Evolutionary conservation across 2,113 vertebrate species (phyloP).

Genomic region (Melozone crissalis): DNA sequence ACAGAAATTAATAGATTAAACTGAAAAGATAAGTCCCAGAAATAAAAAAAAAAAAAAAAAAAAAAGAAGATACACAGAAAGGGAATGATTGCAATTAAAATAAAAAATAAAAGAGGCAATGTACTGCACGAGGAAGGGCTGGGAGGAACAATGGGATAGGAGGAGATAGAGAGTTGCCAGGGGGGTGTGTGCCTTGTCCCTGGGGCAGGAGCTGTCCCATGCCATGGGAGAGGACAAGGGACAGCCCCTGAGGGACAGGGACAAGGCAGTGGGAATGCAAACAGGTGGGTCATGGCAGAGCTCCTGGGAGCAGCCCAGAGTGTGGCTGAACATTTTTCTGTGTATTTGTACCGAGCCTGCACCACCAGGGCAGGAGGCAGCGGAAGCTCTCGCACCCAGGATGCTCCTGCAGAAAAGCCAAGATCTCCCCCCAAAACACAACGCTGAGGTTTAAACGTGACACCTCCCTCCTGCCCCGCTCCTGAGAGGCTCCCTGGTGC

Average conservation of each 20-base stretch:
- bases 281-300: not conserved
- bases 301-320: not conserved
- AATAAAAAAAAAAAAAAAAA: slow-evolving; percentile 16
- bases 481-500: not conserved
- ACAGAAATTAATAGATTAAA: slow-evolving; percentile 80
- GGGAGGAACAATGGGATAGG: not conserved
- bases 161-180: not conserved
- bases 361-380: accelerated
- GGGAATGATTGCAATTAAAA: not conserved
- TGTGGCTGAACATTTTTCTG: accelerated
- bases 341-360: accelerated
- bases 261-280: not conserved
- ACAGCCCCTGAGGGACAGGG: not conserved
- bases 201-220: not conserved
- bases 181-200: not conserved
- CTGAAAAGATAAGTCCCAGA: slow-evolving; percentile 64
- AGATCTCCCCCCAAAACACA: accelerated
- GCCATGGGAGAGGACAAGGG: not conserved
- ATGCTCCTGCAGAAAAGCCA: not conserved
- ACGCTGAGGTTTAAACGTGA: accelerated
- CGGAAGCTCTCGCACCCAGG: accelerated
- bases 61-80: not conserved
- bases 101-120: not conserved
- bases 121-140: not conserved
- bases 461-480: not conserved